Conservation (phyloP, 2,888 invertebrate species). For the Lasioglossum leucozonium region DNA sequence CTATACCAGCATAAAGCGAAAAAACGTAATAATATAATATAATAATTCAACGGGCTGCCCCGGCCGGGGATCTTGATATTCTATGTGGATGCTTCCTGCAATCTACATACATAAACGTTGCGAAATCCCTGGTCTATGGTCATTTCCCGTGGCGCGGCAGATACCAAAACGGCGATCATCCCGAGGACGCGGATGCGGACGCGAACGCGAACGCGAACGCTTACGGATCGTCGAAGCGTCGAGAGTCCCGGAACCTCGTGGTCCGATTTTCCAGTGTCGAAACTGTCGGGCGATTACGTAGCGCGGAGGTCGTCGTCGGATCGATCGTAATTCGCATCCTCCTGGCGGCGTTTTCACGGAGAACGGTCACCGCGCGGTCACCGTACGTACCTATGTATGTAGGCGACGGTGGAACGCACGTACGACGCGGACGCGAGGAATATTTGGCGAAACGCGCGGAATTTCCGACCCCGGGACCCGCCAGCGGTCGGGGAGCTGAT, state of each 20-base stretch:
- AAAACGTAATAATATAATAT: background rate
- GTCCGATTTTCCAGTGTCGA: slow-evolving; percentile 36
- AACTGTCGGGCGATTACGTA: slow-evolving; percentile 46
- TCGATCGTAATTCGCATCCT: slow-evolving; percentile 45
- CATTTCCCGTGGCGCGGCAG: slow-evolving; percentile 17
- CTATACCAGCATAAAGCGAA: background rate
- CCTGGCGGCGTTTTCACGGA: slow-evolving; percentile 24
- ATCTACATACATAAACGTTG: slow-evolving; percentile 8
- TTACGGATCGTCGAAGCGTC: background rate
- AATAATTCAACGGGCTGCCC: background rate
- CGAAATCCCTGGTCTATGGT: slow-evolving; percentile 12
- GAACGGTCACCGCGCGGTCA: slow-evolving; percentile 15
- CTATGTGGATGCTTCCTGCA: background rate
- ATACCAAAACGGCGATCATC: slow-evolving; percentile 31
- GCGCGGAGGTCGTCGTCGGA: background rate
- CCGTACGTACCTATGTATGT: slow-evolving; percentile 5
- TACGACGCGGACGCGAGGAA: background rate
- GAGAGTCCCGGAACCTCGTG: slow-evolving; percentile 33
- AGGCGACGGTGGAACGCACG: slow-evolving; percentile 26
- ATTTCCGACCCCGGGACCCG: slow-evolving; percentile 41
- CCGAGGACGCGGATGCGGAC: slow-evolving; percentile 19
- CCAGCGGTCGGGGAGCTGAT: slow-evolving; percentile 61
- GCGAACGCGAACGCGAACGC: background rate
- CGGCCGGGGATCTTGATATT: background rate
- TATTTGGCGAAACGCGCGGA: slow-evolving; percentile 31